Evolutionary conservation across 2,888 invertebrate species (phyloP).

Genomic region (Leptopterna dolabrata): DNA sequence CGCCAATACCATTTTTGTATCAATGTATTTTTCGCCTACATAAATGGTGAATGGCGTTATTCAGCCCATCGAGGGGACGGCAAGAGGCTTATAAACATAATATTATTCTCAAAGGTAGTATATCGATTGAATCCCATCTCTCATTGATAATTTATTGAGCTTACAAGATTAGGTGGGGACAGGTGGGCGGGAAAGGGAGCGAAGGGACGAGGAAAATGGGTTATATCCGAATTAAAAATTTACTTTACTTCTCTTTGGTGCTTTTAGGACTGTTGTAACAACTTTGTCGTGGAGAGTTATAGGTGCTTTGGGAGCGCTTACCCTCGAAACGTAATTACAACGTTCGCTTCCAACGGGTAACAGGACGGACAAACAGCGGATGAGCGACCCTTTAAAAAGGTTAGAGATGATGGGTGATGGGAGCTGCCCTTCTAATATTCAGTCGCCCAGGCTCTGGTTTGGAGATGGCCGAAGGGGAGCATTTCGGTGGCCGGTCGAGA

Average conservation of each 20-base stretch:
- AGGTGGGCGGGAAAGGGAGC: not conserved
- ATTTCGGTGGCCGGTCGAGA: not conserved
- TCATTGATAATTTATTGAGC: not conserved
- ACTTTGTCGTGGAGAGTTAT: not conserved
- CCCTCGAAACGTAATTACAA: slow-evolving; percentile 5
- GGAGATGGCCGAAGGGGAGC: not conserved
- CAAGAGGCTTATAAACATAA: not conserved
- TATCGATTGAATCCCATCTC: not conserved
- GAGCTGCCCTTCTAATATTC: not conserved
- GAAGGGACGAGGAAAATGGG: not conserved
- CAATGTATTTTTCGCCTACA: not conserved
- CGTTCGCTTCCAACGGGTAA: slow-evolving; percentile 5
- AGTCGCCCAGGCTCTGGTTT: not conserved
- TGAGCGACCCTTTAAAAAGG: slow-evolving; percentile 24
- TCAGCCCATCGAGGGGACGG: not conserved
- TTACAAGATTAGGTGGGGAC: not conserved
- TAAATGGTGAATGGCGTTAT: not conserved
- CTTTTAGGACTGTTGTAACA: not conserved
- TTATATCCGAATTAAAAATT: not conserved
- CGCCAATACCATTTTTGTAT: too few relatives aligned
- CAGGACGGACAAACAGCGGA: slow-evolving; percentile 16
- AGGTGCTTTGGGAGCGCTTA: slow-evolving; percentile 8
- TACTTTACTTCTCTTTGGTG: not conserved
- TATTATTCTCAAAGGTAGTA: not conserved
- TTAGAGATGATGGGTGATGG: not conserved